Evolutionary conservation across 37 sponge, comb jelly and placozoan species (phyloP).

Genomic region (Agelas oroides): DNA sequence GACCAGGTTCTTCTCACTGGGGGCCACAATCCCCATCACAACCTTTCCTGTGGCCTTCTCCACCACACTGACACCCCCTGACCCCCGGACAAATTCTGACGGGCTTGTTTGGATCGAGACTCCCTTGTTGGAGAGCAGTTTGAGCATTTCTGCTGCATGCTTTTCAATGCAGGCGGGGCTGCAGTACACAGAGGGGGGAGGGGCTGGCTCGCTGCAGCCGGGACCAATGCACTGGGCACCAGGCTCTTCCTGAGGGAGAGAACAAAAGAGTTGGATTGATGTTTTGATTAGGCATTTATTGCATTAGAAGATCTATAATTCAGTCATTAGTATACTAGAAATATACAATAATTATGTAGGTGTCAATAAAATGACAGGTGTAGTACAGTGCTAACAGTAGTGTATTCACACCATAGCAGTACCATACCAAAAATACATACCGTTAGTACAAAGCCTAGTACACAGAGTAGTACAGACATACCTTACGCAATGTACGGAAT

Average conservation of each 20-base stretch:
- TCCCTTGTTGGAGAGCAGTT: conserved; percentile 50
- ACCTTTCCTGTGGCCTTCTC: conserved; percentile 74
- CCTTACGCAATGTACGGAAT: no score
- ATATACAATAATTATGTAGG: no score
- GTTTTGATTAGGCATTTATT: no score
- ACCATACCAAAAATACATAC: no score
- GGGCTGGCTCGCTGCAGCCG: conserved; percentile 36
- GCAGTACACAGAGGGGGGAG: conserved; percentile 65
- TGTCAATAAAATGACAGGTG: no score
- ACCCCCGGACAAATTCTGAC: conserved; percentile 44
- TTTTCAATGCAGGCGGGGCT: conserved; percentile 58
- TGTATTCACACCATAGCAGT: no score
- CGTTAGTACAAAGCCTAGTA: no score
- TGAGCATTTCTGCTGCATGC: conserved; percentile 41
- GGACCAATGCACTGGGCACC: conserved; percentile 42
- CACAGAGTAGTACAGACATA: no score
- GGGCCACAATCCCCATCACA: conserved; percentile 70
- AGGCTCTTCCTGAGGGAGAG: conserved; percentile 28
- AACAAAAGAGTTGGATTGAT: no score
- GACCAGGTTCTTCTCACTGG: conserved; percentile 63
- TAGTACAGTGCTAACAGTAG: no score
- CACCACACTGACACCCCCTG: conserved; percentile 71
- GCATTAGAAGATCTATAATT: no score
- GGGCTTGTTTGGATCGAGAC: conserved; percentile 43
- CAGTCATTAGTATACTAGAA: no score